These are phyloP conservation scores for Engystomops pustulosus DNA, from an alignment of 2,113 vertebrate genomes.

Conservation along the genomic window DNA sequence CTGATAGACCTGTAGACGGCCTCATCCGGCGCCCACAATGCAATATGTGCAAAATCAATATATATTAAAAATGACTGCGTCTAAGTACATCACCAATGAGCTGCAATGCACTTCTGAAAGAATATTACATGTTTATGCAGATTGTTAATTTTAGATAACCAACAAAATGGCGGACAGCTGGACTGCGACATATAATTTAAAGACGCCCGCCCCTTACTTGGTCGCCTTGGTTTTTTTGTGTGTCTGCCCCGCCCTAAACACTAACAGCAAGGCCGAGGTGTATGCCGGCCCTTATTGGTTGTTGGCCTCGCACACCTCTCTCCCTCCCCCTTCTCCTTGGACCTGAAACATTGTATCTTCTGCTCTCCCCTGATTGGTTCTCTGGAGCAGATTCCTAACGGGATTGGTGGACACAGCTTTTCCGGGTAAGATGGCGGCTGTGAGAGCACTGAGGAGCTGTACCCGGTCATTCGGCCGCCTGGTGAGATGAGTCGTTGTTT, in stretches of 20 bases:
- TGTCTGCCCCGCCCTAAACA: background rate
- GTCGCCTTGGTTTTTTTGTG: too few relatives aligned
- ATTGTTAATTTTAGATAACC: background rate
- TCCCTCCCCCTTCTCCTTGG: conserved; percentile 47
- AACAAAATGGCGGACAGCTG: background rate
- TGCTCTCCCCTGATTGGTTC: conserved; percentile 15
- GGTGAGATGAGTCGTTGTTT: conserved; percentile 74
- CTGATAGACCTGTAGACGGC: background rate
- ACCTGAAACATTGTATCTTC: conserved; percentile 8
- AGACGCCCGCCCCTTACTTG: background rate
- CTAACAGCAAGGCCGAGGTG: background rate
- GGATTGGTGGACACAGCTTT: conserved; percentile 25
- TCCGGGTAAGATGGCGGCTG: conserved; percentile 85
- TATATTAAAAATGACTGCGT: background rate
- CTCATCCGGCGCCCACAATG: too few relatives aligned
- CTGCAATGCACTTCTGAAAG: too few relatives aligned
- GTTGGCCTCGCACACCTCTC: background rate
- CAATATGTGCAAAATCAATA: too few relatives aligned
- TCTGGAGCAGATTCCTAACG: background rate
- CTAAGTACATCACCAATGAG: background rate
- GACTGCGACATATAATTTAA: background rate
- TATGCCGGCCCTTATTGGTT: conserved; percentile 8
- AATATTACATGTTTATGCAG: too few relatives aligned
- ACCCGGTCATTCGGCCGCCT: conserved; percentile 70
- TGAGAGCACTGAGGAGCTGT: conserved; percentile 73